Conservation (phyloP, 2,113 vertebrate genomes). For the Coreoperca whiteheadi region DNA sequence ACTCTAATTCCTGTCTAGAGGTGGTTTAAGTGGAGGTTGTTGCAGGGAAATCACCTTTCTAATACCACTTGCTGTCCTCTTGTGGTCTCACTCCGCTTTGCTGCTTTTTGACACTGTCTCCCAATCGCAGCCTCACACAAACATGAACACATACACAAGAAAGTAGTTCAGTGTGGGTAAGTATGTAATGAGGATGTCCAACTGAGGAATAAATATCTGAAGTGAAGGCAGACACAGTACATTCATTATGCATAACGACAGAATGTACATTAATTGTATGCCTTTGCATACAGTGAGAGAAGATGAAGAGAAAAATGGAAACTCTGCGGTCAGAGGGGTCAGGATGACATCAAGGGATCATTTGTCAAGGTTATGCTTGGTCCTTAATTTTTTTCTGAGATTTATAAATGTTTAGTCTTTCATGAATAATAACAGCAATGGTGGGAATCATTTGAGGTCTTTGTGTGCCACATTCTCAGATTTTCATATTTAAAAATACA, state of each 20-base stretch:
- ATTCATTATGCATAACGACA: background rate
- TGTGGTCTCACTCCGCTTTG: slow-evolving; percentile 9
- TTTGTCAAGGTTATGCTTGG: slow-evolving; percentile 40
- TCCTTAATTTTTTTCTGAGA: slow-evolving; percentile 20
- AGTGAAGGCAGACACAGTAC: background rate
- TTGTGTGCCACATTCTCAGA: slow-evolving; percentile 37
- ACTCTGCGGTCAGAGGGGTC: slow-evolving; percentile 11
- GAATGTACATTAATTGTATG: background rate
- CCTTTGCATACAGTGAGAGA: background rate
- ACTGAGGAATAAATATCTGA: background rate
- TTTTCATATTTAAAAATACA: slow-evolving; percentile 41
- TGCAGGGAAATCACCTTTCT: background rate
- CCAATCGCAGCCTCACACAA: background rate
- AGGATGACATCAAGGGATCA: slow-evolving; percentile 2
- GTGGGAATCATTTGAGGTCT: slow-evolving; percentile 39
- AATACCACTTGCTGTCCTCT: background rate
- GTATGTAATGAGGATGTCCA: background rate
- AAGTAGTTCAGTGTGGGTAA: background rate
- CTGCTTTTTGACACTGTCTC: background rate
- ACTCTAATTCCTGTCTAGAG: slow-evolving; percentile 8
- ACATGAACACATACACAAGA: background rate
- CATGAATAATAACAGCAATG: slow-evolving; percentile 32
- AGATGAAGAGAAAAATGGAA: slow-evolving; percentile 8
- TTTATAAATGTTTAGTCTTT: slow-evolving; percentile 30
- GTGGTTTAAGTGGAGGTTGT: slow-evolving; percentile 20